A percentile compares a stretch with the other conserved stretches of the same genome.
These are phyloP conservation scores for Xenopus borealis DNA, from an alignment of 2,113 vertebrate genomes.

Conservation along the genomic window DNA sequence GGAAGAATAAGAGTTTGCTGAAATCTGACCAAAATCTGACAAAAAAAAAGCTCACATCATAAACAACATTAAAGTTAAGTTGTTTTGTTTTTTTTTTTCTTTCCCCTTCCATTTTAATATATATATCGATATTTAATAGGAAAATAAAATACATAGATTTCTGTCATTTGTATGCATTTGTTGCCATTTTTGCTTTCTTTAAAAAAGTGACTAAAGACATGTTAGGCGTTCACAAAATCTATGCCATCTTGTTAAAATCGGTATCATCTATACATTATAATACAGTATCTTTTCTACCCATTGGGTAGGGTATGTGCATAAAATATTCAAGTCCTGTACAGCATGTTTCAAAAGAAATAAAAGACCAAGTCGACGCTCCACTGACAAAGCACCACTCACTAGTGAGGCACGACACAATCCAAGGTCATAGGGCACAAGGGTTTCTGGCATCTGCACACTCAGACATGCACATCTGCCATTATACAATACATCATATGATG, in stretches of 20 bases:
- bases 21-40: background rate
- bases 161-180: slow-evolving; percentile 74
- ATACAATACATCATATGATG: slow-evolving; percentile 56
- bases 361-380: slow-evolving; percentile 60
- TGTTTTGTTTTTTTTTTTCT: slow-evolving; percentile 66
- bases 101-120: slow-evolving; percentile 57
- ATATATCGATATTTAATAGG: slow-evolving; percentile 79
- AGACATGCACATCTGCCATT: slow-evolving; percentile 73
- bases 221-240: slow-evolving; percentile 87
- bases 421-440: too few relatives aligned
- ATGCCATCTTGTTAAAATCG: slow-evolving; percentile 86
- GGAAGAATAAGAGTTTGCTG: too few relatives aligned
- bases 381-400: slow-evolving; percentile 87
- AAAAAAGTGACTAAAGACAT: slow-evolving; percentile 74
- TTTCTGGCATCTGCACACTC: slow-evolving; percentile 15
- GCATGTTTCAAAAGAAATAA: slow-evolving; percentile 84
- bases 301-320: slow-evolving; percentile 98
- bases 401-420: slow-evolving; percentile 77
- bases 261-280: slow-evolving; percentile 87
- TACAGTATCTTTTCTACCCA: slow-evolving; percentile 95
- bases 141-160: slow-evolving; percentile 88
- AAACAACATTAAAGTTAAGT: slow-evolving; percentile 34
- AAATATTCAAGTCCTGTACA: slow-evolving; percentile 96
- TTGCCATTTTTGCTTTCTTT: slow-evolving; percentile 74
- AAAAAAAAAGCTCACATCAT: too few relatives aligned